These are phyloP conservation scores for Haliaeetus leucogaster DNA, from an alignment of 2,113 vertebrate species.

Conservation along the genomic window DNA sequence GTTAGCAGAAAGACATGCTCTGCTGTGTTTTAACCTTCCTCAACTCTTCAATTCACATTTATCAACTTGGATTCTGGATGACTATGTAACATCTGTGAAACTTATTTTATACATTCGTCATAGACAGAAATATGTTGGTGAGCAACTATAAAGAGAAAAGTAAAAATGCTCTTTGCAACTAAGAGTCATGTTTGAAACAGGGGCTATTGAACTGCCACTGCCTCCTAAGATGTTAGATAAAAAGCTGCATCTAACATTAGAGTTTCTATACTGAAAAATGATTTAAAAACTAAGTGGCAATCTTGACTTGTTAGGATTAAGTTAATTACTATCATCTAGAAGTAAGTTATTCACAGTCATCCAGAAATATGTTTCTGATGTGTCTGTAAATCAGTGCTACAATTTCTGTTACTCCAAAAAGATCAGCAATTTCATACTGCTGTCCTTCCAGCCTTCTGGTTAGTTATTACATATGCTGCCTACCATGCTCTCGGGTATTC, in stretches of 20 bases:
- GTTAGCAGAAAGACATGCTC: not conserved
- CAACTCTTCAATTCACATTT: not conserved
- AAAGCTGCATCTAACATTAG: not conserved
- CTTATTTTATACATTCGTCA: not conserved
- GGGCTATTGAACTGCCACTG: not conserved
- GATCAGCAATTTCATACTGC: not conserved
- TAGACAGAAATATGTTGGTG: not conserved
- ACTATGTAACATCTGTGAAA: not conserved
- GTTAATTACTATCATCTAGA: conserved; percentile 58
- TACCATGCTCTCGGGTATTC: not conserved
- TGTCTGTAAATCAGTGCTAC: conserved; percentile 11
- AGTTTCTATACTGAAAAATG: not conserved
- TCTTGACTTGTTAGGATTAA: conserved; percentile 45
- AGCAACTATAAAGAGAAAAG: not conserved
- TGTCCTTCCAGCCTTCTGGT: not conserved
- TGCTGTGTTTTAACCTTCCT: not conserved
- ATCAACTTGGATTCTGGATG: not conserved
- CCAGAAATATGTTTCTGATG: conserved; percentile 31
- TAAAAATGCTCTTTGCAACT: not conserved
- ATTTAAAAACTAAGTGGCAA: conserved; percentile 18
- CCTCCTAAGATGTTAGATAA: not conserved
- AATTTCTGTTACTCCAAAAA: not conserved
- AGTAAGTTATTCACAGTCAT: conserved; percentile 33
- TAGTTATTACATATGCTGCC: not conserved
- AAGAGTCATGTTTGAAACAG: not conserved